Evolutionary conservation across 2,888 invertebrate species (phyloP), one percentile per base, ranked within the genome.

Genomic region (Cancer borealis): DNA sequence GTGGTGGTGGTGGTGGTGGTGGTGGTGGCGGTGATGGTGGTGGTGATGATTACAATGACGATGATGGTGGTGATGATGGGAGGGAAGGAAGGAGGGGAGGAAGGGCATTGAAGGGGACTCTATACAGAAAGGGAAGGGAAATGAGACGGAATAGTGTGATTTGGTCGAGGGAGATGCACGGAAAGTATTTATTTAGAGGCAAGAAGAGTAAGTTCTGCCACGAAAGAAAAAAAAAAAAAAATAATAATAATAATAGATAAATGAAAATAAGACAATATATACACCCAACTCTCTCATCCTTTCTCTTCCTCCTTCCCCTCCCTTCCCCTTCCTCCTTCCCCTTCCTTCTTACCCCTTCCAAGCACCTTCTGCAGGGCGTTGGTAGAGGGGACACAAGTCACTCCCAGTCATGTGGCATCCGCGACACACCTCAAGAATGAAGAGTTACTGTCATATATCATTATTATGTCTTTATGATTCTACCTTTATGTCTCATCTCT

Each of bases 351-450:
- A 54, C 54, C 54, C 17, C 54, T 17, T 17, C 54, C 54, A 10
- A 10, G 54, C 54, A 10, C 54, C 54, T 17, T 54, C 54, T 10
- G 54, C 54, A 54, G 0, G 54, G 54, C 54, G 54, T 54, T 17
- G 54, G 54, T 17, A 54, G 54, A 54, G 3, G 39, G 54, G 3
- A 66, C 66, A 17, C 66, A 12, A 66, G 66, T 17, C 73, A 73
- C 73, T 73, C 14, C 6, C 26, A 73, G 73, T 73, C 73, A 4
- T 73, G 73, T 73, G 21, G 73, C 73, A n/a, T 73, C 73, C 73
- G 0, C 73, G 73, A 79, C 79, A 79, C 30, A 79, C 79, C 79
- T 79, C 30, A 79, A 30, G 79, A 79, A 79, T 79, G 79, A 79
- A 21, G 79, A 79, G 79, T 79, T 79, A 79, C 14, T 2, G 5